These are phyloP conservation scores for Vombatus ursinus DNA, from an alignment of 2,113 vertebrate species.

Conservation along the genomic window DNA sequence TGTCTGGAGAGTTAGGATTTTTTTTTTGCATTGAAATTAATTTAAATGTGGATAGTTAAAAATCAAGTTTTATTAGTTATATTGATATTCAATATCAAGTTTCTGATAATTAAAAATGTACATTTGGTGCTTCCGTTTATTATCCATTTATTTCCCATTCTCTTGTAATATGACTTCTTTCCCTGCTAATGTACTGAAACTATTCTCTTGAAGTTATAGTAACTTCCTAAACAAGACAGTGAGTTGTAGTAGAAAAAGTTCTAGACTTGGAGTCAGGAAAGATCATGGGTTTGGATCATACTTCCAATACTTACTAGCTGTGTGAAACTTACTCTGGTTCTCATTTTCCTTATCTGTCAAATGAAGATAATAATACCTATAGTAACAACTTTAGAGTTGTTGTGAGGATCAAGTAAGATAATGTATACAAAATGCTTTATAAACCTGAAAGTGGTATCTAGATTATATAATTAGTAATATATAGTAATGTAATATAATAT, in stretches of 20 bases:
- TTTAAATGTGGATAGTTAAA: not conserved
- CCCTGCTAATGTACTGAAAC: not conserved
- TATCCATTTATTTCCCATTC: not conserved
- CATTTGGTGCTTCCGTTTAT: not conserved
- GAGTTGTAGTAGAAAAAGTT: not conserved
- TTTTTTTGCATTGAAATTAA: not conserved
- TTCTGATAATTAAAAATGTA: not conserved
- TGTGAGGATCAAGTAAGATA: too few relatives aligned
- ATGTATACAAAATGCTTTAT: too few relatives aligned
- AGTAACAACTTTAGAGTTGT: not conserved
- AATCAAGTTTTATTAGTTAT: not conserved
- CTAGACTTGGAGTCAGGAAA: too few relatives aligned
- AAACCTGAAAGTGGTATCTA: too few relatives aligned
- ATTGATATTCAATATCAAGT: not conserved
- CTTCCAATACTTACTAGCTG: not conserved
- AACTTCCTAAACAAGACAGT: constrained; percentile 12
- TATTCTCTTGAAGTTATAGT: not conserved
- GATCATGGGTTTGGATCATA: constrained; percentile 2
- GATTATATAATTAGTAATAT: too few relatives aligned
- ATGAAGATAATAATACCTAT: constrained; percentile 3
- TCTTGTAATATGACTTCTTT: not conserved
- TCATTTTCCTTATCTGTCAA: constrained; percentile 23
- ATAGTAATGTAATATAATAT: too few relatives aligned
- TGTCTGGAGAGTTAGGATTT: not conserved
- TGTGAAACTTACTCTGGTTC: not conserved